phyloP scores from a whole-genome alignment of 2,797 vertebrate genomes.

The Sebastes steindachneri region DNA sequence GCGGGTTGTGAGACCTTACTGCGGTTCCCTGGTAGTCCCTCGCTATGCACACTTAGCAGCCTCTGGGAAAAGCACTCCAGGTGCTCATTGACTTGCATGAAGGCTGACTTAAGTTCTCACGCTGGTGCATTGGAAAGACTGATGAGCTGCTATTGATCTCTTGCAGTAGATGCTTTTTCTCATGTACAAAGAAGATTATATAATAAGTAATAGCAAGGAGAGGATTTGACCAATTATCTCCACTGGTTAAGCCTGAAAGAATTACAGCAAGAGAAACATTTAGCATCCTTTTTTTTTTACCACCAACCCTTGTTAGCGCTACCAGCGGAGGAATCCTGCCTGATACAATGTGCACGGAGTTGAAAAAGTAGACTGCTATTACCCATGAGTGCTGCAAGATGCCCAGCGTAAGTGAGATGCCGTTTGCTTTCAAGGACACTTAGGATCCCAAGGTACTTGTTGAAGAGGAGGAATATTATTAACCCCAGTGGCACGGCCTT shows the following conservation, averaged over 20 bases:
- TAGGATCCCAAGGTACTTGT: slow-evolving; percentile 87
- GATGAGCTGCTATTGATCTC: slow-evolving; percentile 81
- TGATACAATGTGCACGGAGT: slow-evolving; percentile 41
- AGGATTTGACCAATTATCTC: slow-evolving; percentile 59
- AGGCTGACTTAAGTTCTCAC: slow-evolving; percentile 82
- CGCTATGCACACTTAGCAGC: slow-evolving; percentile 75
- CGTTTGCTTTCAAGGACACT: slow-evolving; percentile 86
- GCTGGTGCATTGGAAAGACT: slow-evolving; percentile 73
- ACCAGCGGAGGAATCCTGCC: slow-evolving; percentile 22
- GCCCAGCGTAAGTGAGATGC: slow-evolving; percentile 78
- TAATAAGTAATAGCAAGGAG: slow-evolving; percentile 58
- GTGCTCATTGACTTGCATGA: slow-evolving; percentile 88
- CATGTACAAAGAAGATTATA: slow-evolving; percentile 71
- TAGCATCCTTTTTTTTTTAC: slow-evolving; percentile 5
- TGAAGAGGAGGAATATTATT: slow-evolving; percentile 91
- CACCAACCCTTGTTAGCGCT: slow-evolving; percentile 20
- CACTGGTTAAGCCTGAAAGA: slow-evolving; percentile 26
- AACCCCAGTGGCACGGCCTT: slow-evolving; percentile 86
- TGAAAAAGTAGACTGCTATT: slow-evolving; percentile 69
- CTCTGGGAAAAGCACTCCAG: slow-evolving; percentile 83
- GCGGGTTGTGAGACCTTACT: slow-evolving; percentile 75
- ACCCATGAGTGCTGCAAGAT: slow-evolving; percentile 75
- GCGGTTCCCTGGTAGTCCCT: slow-evolving; percentile 69
- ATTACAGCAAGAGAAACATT: slow-evolving; percentile 28
- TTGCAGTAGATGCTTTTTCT: slow-evolving; percentile 64